phyloP scores from a whole-genome alignment of 2,113 vertebrate species.

The Clarias macrocephalus region DNA sequence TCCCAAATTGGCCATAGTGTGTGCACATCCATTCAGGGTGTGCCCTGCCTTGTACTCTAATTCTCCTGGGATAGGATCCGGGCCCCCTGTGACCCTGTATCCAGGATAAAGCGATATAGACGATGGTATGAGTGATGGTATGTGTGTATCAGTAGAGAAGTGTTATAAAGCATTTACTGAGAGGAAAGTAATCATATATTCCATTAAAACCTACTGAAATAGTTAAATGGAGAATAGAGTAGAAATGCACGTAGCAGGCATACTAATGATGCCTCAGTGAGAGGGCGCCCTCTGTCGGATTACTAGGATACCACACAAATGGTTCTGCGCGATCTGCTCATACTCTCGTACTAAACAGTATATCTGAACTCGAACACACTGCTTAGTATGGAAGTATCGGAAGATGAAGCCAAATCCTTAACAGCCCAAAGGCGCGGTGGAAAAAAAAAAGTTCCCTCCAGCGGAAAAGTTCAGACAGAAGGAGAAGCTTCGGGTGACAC shows the following conservation, averaged over 20 bases:
- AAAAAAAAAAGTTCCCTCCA: slow-evolving; percentile 17
- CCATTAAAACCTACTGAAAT: background rate
- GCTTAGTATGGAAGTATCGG: background rate
- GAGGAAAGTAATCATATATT: background rate
- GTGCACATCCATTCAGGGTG: too few species aligned
- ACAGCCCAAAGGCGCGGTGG: background rate
- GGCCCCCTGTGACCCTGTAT: too few species aligned
- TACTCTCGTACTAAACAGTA: slow-evolving; percentile 1
- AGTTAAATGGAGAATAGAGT: background rate
- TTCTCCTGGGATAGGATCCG: too few species aligned
- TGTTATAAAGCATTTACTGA: background rate
- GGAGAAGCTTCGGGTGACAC: background rate
- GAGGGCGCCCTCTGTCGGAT: slow-evolving; percentile 43
- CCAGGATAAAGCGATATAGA: too few species aligned
- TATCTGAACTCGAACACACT: background rate
- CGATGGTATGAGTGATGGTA: too few species aligned
- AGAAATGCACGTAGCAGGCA: background rate
- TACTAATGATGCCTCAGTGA: slow-evolving; percentile 2
- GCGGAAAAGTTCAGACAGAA: background rate
- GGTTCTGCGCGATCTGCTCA: background rate
- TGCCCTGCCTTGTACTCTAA: too few species aligned
- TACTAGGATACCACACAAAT: background rate
- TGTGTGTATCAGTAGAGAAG: background rate
- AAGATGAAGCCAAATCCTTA: background rate
- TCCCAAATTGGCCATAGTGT: too few species aligned